phyloP scores from a whole-genome alignment of 2,888 invertebrate species.

The Leistus spinibarbis region DNA sequence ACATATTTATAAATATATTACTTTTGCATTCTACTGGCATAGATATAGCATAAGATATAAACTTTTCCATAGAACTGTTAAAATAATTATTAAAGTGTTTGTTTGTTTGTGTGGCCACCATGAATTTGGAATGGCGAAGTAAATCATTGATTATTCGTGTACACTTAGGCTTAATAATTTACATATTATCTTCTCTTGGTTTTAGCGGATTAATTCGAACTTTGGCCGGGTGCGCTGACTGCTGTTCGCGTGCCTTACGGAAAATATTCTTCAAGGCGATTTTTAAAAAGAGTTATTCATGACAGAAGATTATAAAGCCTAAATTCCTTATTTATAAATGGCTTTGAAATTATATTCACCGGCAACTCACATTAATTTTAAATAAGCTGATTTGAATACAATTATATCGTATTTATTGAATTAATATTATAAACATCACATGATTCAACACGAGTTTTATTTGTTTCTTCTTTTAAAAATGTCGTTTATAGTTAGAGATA shows the following conservation, averaged over 20 bases:
- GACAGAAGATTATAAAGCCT: constrained; percentile 29
- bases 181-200: constrained; percentile 34
- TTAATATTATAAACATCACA: constrained; percentile 31
- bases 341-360: constrained; percentile 36
- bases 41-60: too few relatives aligned
- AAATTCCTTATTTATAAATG: constrained; percentile 37
- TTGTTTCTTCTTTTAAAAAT: background rate
- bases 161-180: constrained; percentile 27
- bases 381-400: constrained; percentile 37
- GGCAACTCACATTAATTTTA: background rate
- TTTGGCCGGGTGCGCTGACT: background rate
- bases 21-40: too few relatives aligned
- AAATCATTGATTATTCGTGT: background rate
- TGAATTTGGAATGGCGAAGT: background rate
- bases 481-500: background rate
- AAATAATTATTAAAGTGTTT: background rate
- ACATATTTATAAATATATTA: background rate
- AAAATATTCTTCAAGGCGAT: constrained; percentile 1
- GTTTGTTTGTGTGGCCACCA: background rate
- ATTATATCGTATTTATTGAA: constrained; percentile 38
- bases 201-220: constrained; percentile 32
- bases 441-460: background rate
- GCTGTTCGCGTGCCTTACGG: constrained; percentile 1
- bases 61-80: too few relatives aligned
- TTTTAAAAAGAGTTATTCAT: constrained; percentile 36